Conservation (phyloP, 2,113 vertebrate genomes). For the Oxyura jamaicensis region DNA sequence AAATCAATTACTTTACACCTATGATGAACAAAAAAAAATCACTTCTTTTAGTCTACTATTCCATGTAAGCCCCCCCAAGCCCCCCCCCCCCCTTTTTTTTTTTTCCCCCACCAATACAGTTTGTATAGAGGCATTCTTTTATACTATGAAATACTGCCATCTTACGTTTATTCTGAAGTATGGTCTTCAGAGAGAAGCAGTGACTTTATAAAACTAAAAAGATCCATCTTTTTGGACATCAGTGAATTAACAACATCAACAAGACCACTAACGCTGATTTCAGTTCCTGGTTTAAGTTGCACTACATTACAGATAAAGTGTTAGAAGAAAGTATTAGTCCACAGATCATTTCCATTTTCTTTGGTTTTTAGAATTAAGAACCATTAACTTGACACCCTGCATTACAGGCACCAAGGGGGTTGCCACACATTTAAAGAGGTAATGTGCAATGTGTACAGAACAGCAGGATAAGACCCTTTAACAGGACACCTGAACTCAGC, state of each 20-base stretch:
- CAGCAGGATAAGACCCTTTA: constrained; percentile 10
- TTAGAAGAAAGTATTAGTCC: background rate
- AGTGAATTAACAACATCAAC: background rate
- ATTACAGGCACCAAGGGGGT: background rate
- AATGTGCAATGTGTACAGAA: background rate
- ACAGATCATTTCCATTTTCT: background rate
- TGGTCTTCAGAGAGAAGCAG: background rate
- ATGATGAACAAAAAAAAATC: background rate
- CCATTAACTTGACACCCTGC: background rate
- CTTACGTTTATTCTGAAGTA: background rate
- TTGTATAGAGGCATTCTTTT: background rate
- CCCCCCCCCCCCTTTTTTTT: background rate
- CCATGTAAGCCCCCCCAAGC: background rate
- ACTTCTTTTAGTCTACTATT: background rate
- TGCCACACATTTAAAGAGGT: background rate
- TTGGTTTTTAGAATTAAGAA: constrained; percentile 2
- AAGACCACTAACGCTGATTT: background rate
- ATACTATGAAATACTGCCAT: constrained; percentile 48
- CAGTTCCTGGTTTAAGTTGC: background rate
- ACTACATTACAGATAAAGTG: background rate
- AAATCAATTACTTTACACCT: background rate
- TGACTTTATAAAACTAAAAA: background rate
- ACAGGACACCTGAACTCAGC: background rate
- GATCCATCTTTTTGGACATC: accelerated
- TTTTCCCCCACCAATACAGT: background rate